Evolutionary conservation across 92 coral and sea anemone genomes (phyloP).

Genomic region (Ricordea florida): DNA sequence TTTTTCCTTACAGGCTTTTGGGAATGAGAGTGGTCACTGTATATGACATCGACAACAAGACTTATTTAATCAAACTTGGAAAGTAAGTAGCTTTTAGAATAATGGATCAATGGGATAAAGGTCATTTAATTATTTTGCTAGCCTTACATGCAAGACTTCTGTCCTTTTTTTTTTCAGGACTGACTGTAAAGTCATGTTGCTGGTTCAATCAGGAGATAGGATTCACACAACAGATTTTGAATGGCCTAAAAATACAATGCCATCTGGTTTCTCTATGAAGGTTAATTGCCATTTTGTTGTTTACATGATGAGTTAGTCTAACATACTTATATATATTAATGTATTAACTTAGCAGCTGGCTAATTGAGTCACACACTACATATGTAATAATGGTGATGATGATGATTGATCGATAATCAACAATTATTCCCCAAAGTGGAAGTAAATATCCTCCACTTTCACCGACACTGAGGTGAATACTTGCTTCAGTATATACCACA

Average conservation of each 20-base stretch:
- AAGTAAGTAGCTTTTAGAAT: conserved; percentile 74
- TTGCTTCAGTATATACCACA: no score
- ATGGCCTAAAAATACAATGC: conserved; percentile 94
- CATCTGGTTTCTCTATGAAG: conserved; percentile 98
- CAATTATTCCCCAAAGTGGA: no score
- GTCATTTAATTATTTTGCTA: no score
- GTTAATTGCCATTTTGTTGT: conserved; percentile 21
- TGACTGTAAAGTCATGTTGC: conserved; percentile 77
- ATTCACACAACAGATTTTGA: conserved; percentile 96
- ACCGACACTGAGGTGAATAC: no score
- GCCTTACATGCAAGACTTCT: not conserved
- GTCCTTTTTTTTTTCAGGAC: conserved; percentile 53
- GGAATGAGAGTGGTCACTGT: conserved; percentile 95
- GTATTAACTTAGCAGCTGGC: not conserved
- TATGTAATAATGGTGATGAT: no score
- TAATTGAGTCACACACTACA: no score
- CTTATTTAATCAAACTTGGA: conserved; percentile 86
- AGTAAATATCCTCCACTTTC: no score
- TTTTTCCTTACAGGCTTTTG: conserved; percentile 46
- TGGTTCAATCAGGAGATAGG: conserved; percentile 87
- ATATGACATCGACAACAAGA: conserved; percentile 95
- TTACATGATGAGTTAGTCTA: not conserved
- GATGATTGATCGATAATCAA: no score
- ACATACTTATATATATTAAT: not conserved
- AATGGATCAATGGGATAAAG: no score